Evolutionary conservation across 2,113 vertebrate genomes (phyloP).

Genomic region (Cygnus atratus): DNA sequence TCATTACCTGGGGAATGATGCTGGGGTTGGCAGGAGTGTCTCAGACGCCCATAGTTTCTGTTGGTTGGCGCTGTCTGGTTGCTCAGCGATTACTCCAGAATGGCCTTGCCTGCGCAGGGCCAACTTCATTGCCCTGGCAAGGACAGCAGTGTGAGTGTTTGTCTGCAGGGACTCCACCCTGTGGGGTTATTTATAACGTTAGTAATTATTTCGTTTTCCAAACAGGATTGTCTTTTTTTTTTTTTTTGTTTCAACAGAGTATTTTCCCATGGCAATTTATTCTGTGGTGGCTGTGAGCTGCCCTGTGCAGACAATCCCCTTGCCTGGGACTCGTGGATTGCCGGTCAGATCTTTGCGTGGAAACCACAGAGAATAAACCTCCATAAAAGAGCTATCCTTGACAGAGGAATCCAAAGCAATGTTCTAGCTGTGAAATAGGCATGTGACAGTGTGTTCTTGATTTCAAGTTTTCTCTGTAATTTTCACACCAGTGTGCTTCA

Average conservation of each 20-base stretch:
- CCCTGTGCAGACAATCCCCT: neutral
- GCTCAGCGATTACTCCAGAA: neutral
- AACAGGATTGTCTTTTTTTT: neutral
- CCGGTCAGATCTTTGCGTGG: neutral
- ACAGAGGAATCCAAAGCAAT: neutral
- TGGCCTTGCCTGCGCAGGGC: neutral
- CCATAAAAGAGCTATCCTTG: neutral
- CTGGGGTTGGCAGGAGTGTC: neutral
- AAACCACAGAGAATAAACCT: neutral
- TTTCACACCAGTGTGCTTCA: neutral
- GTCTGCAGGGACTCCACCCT: neutral
- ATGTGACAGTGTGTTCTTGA: neutral
- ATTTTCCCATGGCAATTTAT: neutral
- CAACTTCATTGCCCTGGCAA: neutral
- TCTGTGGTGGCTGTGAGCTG: neutral
- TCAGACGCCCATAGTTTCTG: neutral
- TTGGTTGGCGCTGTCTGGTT: neutral
- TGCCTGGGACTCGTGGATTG: neutral
- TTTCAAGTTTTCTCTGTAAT: neutral
- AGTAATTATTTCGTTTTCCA: slow-evolving; percentile 21
- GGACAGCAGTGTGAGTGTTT: neutral
- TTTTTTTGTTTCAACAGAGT: neutral
- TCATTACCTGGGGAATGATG: neutral
- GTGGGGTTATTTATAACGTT: neutral
- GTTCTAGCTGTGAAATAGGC: neutral